Evolutionary conservation across 1,140 invertebrate genomes (phyloP), one percentile per base, ranked within the genome.

Genomic region (Lepeophtheirus salmonis): DNA sequence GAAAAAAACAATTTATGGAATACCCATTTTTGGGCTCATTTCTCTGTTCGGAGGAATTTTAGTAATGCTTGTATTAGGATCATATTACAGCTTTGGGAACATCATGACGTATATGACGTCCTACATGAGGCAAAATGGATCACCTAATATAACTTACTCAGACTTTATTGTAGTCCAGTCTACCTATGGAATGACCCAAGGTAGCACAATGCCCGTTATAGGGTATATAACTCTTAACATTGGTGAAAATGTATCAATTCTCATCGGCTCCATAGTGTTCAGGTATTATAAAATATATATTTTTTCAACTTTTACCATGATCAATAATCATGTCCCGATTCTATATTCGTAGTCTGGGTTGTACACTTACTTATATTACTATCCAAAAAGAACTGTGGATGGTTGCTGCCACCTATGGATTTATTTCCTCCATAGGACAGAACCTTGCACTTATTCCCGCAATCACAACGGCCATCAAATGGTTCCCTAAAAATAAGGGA

Each of bases 401-500:
- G 55, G 55, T 57, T 17, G 55, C 26, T 14, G 24, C 21, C 14
- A 26, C 55, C 26, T 57, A 57, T 20, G 55, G 55, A 2, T 26
- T 57, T 20, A 17, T 57, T 12, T 57, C 55, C 3, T 25, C 55
- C 26, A 26, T 57, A 16, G 55, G 55, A 12, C 55, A 57, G 14
- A 57, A 57, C 16, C 10, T 61, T 21, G 59, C 59, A 10, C 22
- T 61, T 10, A 61, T 61, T 26, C 59, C 59, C 23, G 54, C 59
- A 18, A 49, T 61, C 16, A 61, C 59, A 13, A 61, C 25, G 4
- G 50, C 48, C n/a, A 61, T 61, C 41, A 20, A 21, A 24, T 73
- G 72, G 72, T 67, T 71, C 61, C 71, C 72, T 4, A 51, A 70
- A n/a, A 65, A 65, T 48, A 69, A 69, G 63, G 72, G 72, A 3